Evolutionary conservation across 92 coral and sea anemone genomes (phyloP), one percentile per base, ranked within the genome.

Genomic region (Epizoanthus scotinus): DNA sequence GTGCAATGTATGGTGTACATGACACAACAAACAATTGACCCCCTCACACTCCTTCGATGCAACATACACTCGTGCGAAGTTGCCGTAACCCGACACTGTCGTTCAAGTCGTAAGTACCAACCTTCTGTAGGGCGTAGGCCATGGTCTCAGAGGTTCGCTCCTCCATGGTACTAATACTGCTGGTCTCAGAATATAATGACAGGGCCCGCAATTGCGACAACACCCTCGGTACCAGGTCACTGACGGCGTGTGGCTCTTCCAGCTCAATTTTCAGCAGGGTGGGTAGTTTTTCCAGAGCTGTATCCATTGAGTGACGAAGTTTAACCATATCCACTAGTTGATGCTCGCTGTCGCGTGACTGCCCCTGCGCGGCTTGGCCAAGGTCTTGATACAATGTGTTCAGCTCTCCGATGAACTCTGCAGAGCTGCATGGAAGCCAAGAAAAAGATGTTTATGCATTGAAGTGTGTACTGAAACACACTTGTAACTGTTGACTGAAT

Each of bases 171-270:
- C 84, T 70, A 17, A 87, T 71, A 75, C 93, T 92, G 54, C 90
- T 84, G 8, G 94, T 59, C 86, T 94, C 98, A 0, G 94, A 92
- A 73, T 89, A 89, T 78, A 90, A 87, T 26, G 98, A 94, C 77
- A 94, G 58, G 2, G 98, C 98, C 1, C 97, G 97, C 71, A 94
- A 84, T 85, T 94, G 98, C 19, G 98, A 94, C 64, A 94, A 82
- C 49, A 94, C 97, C 49, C 93, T 87, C n/a, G 98, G 97, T 21
- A 90, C 75, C 20, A 92, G 89, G 34, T 78, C 84, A 29, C 82
- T 81, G 70, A 86, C 86, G 38, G 94, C 83, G 49, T 68, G 71
- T 6, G 86, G 71, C 67, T 83, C 86, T 26, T 78, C 86, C 27
- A 82, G 73, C 52, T 90, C 95, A 26, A 92, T 77, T 65, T 92